These are phyloP conservation scores for Sinocyclocheilus grahami DNA, from an alignment of 2,113 vertebrate species.

Conservation along the genomic window DNA sequence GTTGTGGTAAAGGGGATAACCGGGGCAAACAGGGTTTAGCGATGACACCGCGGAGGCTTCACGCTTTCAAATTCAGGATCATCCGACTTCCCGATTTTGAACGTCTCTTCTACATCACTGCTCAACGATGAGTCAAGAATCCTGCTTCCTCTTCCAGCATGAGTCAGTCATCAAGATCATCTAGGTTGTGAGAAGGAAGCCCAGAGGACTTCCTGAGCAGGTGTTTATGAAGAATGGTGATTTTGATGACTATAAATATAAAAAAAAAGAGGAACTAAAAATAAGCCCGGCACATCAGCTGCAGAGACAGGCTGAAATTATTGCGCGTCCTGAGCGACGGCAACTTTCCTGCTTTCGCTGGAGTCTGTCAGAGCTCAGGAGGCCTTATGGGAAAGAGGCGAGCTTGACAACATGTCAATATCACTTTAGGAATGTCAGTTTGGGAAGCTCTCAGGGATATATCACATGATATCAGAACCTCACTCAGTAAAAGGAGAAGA, in stretches of 20 bases:
- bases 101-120: constrained; percentile 14
- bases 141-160: constrained; percentile 36
- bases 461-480: constrained; percentile 70
- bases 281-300: constrained; percentile 75
- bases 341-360: constrained; percentile 72
- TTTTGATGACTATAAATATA: constrained; percentile 66
- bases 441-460: constrained; percentile 77
- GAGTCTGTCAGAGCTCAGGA: constrained; percentile 73
- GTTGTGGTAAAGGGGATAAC: constrained; percentile 27
- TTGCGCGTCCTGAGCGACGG: constrained; percentile 66
- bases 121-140: constrained; percentile 33
- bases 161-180: constrained; percentile 48
- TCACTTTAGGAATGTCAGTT: constrained; percentile 74
- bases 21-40: constrained; percentile 3
- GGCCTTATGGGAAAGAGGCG: constrained; percentile 74
- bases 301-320: constrained; percentile 75
- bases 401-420: constrained; percentile 83
- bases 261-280: constrained; percentile 65
- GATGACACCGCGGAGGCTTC: neutral
- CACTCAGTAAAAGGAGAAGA: constrained; percentile 58
- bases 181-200: constrained; percentile 56
- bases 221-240: constrained; percentile 72
- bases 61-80: neutral
- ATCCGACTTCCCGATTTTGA: neutral
- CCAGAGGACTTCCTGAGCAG: constrained; percentile 70